Percentiles rank a stretch among this genome's conserved stretches.
phyloP scores from a whole-genome alignment of 2,797 vertebrate species.

The Danio aesculapii region DNA sequence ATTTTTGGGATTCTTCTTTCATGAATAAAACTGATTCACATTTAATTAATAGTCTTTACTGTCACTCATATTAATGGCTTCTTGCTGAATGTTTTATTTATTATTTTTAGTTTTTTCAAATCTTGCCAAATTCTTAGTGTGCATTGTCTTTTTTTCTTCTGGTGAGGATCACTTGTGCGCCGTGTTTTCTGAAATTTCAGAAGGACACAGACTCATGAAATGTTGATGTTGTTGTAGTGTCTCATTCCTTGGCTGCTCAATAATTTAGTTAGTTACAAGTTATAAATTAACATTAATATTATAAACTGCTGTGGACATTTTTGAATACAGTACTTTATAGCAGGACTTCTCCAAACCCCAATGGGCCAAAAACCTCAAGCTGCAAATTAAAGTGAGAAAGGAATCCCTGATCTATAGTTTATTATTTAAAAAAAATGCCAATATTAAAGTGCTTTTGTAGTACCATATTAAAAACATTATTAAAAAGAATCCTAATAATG shows the following conservation, averaged over 20 bases:
- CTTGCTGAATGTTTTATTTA: no score
- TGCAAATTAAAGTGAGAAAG: not conserved
- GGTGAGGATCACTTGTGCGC: constrained; percentile 32
- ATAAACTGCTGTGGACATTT: not conserved
- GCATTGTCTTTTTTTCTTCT: no score
- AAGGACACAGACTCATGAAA: constrained; percentile 63
- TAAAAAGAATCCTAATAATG: not conserved
- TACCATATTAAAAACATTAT: not conserved
- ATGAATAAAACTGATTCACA: no score
- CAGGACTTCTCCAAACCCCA: not conserved
- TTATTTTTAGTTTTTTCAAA: no score
- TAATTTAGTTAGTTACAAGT: constrained; percentile 41
- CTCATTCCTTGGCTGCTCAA: constrained; percentile 37
- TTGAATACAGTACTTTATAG: not conserved
- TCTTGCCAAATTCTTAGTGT: no score
- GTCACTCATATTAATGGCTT: no score
- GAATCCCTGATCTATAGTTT: not conserved
- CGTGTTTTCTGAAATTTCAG: constrained; percentile 66
- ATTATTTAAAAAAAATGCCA: no score
- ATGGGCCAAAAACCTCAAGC: not conserved
- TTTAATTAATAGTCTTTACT: no score
- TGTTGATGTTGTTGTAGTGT: constrained; percentile 67
- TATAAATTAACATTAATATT: not conserved
- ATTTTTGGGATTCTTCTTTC: no score
- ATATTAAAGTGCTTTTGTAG: not conserved